phyloP scores from a whole-genome alignment of 2,797 vertebrate genomes.

The Clarias platycephalus region DNA sequence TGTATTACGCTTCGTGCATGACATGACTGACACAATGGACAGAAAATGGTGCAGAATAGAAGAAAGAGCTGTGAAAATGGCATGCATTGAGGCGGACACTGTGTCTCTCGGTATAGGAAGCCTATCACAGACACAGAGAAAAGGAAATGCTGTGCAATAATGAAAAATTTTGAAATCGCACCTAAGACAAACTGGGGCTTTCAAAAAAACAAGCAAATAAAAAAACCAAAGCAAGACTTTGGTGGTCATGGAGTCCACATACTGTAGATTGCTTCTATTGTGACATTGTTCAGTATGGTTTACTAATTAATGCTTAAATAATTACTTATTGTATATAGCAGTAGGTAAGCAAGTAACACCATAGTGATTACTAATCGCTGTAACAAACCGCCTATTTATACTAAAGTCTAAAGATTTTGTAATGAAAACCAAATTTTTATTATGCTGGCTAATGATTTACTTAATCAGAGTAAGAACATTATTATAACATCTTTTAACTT shows the following conservation, averaged over 20 bases:
- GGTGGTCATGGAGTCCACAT: not conserved
- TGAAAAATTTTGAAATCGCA: too few relatives aligned
- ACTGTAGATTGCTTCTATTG: not conserved
- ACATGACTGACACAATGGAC: slow-evolving; percentile 25
- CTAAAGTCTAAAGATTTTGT: not conserved
- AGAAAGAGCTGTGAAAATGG: not conserved
- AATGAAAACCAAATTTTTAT: not conserved
- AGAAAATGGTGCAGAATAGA: not conserved
- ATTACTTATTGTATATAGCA: not conserved
- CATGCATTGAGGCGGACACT: not conserved
- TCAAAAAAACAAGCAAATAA: not conserved
- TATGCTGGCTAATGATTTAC: not conserved
- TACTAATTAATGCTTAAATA: not conserved
- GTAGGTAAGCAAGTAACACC: not conserved
- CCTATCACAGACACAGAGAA: not conserved
- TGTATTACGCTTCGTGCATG: not conserved
- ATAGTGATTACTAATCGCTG: not conserved
- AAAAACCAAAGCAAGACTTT: not conserved
- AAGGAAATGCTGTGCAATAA: not conserved
- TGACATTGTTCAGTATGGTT: not conserved
- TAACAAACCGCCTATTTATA: not conserved
- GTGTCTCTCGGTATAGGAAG: not conserved
- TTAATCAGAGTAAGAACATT: not conserved
- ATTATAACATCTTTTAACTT: not conserved
- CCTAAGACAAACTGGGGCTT: not conserved